Base-by-base conservation (phyloP, 2,797 vertebrate species). In the Argyrosomus regius region DNA sequence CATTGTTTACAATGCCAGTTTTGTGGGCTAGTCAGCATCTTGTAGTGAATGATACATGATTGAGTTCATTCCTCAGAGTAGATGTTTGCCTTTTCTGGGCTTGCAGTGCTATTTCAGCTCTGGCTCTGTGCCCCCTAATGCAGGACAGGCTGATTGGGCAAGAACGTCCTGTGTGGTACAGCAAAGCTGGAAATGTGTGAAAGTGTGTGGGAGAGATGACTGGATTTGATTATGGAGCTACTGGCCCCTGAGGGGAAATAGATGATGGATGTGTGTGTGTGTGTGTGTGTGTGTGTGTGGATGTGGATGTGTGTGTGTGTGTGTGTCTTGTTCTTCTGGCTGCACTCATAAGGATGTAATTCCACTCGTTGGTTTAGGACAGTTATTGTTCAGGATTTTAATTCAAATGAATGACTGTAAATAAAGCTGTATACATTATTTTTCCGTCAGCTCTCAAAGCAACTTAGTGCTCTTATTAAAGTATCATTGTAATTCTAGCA, bases 141-240 rank as follows among this genome's bases (percentile, higher is more conserved):
- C 75, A 75, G 82, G 80, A 81, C 18, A 26, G 65, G 68, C 69
- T 72, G 86, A 89, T 87, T 87, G 70, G 82, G 72, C 52, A 56
- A 80, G 85, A 83, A 73, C 45, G 60, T 83, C 77, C 68, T 77
- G 62, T 84, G 78, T 87, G 86, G 77, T 79, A 68, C 72, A 68
- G 85, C 57, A 70, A 81, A 79, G 76, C 78, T 63, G 69, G 75
- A 88, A 57, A 88, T 81, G 86, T 91, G 87, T 82, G 81, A 91
- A 90, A 84, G 66, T 85, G 81, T 80, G 89, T 86, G 88, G 90
- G 91, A 77, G 89, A 84, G 80, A 86, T 84, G 80, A 89, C 71
- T 84, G 84, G 67, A 90, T 89, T 86, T 88, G 87, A 91, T 91
- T 87, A 89, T 89, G 81, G 84, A 84, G 88, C 85, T 76, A 73